Conservation (phyloP, 2,888 invertebrate species). For the Troides helena region DNA sequence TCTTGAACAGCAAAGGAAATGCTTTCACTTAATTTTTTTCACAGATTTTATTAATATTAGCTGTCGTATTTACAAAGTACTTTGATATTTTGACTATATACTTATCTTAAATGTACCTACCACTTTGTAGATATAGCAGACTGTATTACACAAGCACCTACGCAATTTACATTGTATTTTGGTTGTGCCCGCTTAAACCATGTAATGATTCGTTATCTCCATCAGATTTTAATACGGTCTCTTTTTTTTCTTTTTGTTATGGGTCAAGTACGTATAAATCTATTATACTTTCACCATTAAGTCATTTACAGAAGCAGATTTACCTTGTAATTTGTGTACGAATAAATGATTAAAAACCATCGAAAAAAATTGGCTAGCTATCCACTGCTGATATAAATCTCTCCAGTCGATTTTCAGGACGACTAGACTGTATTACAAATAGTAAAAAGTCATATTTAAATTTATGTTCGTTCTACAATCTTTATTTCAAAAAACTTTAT, state of each 20-base stretch:
- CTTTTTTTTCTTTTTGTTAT: slow-evolving; percentile 34
- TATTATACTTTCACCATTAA: neutral
- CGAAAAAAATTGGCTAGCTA: neutral
- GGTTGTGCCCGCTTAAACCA: neutral
- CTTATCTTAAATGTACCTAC: too few relatives aligned
- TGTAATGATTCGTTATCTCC: slow-evolving; percentile 17
- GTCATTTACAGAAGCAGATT: neutral
- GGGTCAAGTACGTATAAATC: slow-evolving; percentile 29
- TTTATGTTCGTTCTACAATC: too few relatives aligned
- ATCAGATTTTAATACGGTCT: slow-evolving; percentile 41
- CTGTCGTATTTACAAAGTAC: too few relatives aligned
- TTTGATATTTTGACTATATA: too few relatives aligned
- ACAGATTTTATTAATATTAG: too few relatives aligned
- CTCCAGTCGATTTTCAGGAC: too few relatives aligned
- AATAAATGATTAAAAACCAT: neutral
- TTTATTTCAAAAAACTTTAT: too few relatives aligned
- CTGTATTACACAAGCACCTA: neutral
- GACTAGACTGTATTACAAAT: too few relatives aligned
- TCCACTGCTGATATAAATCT: too few relatives aligned
- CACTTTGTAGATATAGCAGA: neutral
- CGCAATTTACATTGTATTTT: slow-evolving; percentile 24
- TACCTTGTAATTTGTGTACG: neutral
- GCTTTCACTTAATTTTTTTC: too few relatives aligned
- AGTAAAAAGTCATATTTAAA: too few relatives aligned
- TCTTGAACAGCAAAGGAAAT: too few relatives aligned